Evolutionary conservation across 2,888 invertebrate species (phyloP), one percentile per base, ranked within the genome.

Genomic region (Dusona sp.): DNA sequence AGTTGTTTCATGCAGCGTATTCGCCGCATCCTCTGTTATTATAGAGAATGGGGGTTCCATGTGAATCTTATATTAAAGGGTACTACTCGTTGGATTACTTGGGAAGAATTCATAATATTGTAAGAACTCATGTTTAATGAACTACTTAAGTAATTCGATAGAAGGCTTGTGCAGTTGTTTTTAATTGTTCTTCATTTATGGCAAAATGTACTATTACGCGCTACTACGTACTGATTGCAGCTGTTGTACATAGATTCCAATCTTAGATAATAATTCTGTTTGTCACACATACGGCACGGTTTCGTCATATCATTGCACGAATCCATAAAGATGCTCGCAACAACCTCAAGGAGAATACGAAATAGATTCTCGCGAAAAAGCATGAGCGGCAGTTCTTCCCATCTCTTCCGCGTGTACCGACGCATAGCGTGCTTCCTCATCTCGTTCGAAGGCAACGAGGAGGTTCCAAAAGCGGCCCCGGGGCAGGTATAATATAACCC

Each of bases 401-500:
- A 81, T 85, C 83, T 86, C 88, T 88, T 87, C 84, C 88, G 79
- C 75, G 45, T 25, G 38, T 57, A 57, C 64, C 48, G 13, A 65
- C 77, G 64, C 73, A 81, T 83, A 73, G 82, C 83, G 84, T 90
- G 90, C 91, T 92, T 92, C 92, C 92, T 92, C 92, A 92, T 93
- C 92, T 93, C 90, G 91, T 92, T 92, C 92, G 91, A 91, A 92
- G 91, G 90, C 91, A 91, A 92, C 91, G 91, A 91, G 88, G 89
- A 90, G 86, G 83, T 81, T 83, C 81, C 74, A 84, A 84, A 82
- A 87, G 84, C 79, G 84, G 79, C 91, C 92, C 89, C 88, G 88
- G 89, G 91, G 91, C 92, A 93, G 92, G 92, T 92, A 93, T 92
- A 93, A 91, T 92, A 90, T 91, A 92, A 91, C 92, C 92, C 90